Percentiles rank a stretch among this genome's conserved stretches.
Evolutionary conservation across 2,888 invertebrate species (phyloP).

Genomic region (Lochmaea crataegi): DNA sequence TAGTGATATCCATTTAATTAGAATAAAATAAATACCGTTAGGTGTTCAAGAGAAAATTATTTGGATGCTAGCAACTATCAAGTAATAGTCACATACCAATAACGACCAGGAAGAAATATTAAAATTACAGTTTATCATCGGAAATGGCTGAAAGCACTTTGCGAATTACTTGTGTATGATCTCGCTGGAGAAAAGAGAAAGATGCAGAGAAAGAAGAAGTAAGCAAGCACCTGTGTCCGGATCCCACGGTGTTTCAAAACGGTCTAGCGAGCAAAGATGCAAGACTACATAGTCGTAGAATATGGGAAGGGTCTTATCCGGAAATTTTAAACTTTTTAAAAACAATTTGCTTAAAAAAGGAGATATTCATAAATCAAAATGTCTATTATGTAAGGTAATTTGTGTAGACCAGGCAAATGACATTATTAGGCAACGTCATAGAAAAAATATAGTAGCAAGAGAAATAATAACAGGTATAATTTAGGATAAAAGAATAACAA

Average conservation of each 20-base stretch:
- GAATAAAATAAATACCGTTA: not conserved
- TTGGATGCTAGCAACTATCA: not conserved
- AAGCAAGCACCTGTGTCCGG: slow-evolving; percentile 53
- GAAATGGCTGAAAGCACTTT: slow-evolving; percentile 30
- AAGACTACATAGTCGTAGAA: slow-evolving; percentile 28
- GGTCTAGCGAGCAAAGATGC: slow-evolving; percentile 36
- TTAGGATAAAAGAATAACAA: too few species aligned
- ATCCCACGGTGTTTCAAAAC: slow-evolving; percentile 56
- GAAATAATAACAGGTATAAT: too few species aligned
- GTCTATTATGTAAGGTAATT: too few species aligned
- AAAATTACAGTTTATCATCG: slow-evolving; percentile 31
- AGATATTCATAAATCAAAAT: too few species aligned
- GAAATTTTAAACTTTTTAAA: not conserved
- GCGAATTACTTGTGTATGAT: slow-evolving; percentile 34
- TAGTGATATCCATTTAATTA: not conserved
- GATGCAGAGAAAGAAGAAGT: slow-evolving; percentile 25
- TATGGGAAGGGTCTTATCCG: not conserved
- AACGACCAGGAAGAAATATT: slow-evolving; percentile 26
- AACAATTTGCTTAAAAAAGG: not conserved
- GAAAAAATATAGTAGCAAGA: too few species aligned
- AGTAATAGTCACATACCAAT: not conserved
- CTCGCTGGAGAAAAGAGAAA: slow-evolving; percentile 20
- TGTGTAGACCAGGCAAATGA: too few species aligned
- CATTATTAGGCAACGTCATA: too few species aligned
- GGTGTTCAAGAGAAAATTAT: not conserved